These are phyloP conservation scores for Parascotia fuliginaria DNA, from an alignment of 2,888 invertebrate genomes.

Conservation along the genomic window DNA sequence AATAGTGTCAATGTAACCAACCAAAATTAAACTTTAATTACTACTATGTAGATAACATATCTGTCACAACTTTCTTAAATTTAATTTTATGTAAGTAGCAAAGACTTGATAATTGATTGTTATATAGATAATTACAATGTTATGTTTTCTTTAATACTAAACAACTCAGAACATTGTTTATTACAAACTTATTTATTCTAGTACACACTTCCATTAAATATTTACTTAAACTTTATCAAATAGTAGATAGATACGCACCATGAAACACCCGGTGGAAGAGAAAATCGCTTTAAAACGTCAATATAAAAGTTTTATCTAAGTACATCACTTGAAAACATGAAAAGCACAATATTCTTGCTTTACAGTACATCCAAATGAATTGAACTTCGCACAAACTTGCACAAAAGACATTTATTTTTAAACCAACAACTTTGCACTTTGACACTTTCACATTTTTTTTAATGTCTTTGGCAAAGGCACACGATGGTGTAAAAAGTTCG, in stretches of 20 bases:
- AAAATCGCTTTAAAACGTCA: slow-evolving; percentile 28
- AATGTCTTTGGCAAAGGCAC: slow-evolving; percentile 49
- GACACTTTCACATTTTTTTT: slow-evolving; percentile 51
- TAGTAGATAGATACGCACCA: slow-evolving; percentile 40
- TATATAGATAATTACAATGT: too few relatives aligned
- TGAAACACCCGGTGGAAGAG: slow-evolving; percentile 25
- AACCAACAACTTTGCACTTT: slow-evolving; percentile 48
- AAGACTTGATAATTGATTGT: too few relatives aligned
- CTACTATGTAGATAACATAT: too few relatives aligned
- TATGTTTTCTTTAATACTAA: too few relatives aligned
- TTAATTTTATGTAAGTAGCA: background rate
- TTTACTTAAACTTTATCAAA: slow-evolving; percentile 28
- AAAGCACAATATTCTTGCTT: slow-evolving; percentile 47
- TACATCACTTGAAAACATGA: slow-evolving; percentile 34
- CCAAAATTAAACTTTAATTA: background rate
- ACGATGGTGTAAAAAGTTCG: slow-evolving; percentile 62
- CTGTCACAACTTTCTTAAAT: background rate
- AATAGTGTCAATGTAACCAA: too few relatives aligned
- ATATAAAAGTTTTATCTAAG: slow-evolving; percentile 37
- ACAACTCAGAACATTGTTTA: too few relatives aligned
- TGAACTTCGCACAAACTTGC: slow-evolving; percentile 73
- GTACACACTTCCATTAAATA: slow-evolving; percentile 29
- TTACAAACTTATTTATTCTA: too few relatives aligned
- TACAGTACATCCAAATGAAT: slow-evolving; percentile 58
- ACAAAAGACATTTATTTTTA: slow-evolving; percentile 31